These are phyloP conservation scores for Drosophila kokeensis DNA, from an alignment of 2,888 invertebrate species.

Conservation along the genomic window DNA sequence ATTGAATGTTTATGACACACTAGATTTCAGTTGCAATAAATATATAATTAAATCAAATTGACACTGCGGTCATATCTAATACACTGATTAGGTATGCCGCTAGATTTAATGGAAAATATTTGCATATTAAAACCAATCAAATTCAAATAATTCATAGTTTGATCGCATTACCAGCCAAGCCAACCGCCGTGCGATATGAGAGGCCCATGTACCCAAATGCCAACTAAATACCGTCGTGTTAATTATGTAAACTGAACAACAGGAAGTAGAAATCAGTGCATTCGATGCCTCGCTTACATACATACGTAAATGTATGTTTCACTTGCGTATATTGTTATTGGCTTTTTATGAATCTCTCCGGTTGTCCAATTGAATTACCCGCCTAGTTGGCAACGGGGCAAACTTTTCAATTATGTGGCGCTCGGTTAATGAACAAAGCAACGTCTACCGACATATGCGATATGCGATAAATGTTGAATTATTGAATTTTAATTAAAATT, in stretches of 20 bases:
- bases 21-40: neutral
- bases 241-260: slow-evolving; percentile 59
- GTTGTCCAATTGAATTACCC: slow-evolving; percentile 61
- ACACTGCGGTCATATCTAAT: slow-evolving; percentile 6
- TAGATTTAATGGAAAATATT: slow-evolving; percentile 50
- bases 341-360: slow-evolving; percentile 38
- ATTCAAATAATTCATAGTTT: slow-evolving; percentile 53
- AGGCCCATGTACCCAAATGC: slow-evolving; percentile 6
- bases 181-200: slow-evolving; percentile 4
- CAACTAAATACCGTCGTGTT: slow-evolving; percentile 62
- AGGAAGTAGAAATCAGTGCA: slow-evolving; percentile 19
- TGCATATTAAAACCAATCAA: slow-evolving; percentile 63
- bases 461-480: slow-evolving; percentile 63
- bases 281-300: slow-evolving; percentile 4
- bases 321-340: slow-evolving; percentile 55
- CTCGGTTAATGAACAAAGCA: slow-evolving; percentile 63
- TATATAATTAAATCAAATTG: slow-evolving; percentile 3
- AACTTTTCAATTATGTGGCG: slow-evolving; percentile 65
- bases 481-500: slow-evolving; percentile 74
- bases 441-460: slow-evolving; percentile 22
- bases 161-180: slow-evolving; percentile 20
- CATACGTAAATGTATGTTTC: slow-evolving; percentile 18
- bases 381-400: slow-evolving; percentile 44
- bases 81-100: slow-evolving; percentile 20
- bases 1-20: neutral